Evolutionary conservation across 2,113 vertebrate species (phyloP).

Genomic region (Mirza zaza): DNA sequence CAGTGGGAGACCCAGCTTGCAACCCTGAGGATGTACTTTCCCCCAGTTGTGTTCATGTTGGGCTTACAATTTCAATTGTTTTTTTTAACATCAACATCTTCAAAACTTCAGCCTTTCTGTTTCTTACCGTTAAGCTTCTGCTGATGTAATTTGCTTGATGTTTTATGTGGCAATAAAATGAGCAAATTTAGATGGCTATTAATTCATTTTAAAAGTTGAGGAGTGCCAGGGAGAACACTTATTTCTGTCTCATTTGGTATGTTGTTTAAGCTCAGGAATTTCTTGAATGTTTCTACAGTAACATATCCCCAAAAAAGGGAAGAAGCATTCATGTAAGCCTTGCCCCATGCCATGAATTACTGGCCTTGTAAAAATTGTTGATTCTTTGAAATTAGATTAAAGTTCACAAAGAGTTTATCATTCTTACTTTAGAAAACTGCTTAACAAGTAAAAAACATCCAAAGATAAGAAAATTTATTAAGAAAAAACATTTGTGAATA

Average conservation of each 20-base stretch:
- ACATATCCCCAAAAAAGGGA: slow-evolving; percentile 58
- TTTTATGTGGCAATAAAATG: slow-evolving; percentile 54
- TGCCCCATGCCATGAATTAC: background rate
- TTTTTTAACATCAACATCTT: slow-evolving; percentile 28
- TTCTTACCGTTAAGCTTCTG: background rate
- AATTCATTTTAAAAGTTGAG: slow-evolving; percentile 54
- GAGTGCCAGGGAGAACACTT: slow-evolving; percentile 32
- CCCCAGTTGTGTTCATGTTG: background rate
- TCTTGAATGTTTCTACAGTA: slow-evolving; percentile 55
- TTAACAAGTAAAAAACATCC: background rate
- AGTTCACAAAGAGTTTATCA: slow-evolving; percentile 1
- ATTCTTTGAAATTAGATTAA: slow-evolving; percentile 29
- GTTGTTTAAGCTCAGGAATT: slow-evolving; percentile 33
- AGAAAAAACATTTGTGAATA: background rate
- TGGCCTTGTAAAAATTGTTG: slow-evolving; percentile 30
- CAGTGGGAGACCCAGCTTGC: rapidly evolving
- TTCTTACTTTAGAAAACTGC: background rate
- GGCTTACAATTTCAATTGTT: background rate
- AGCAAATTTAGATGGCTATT: background rate
- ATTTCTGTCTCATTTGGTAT: slow-evolving; percentile 47
- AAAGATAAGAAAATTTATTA: slow-evolving; percentile 6
- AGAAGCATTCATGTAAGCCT: background rate
- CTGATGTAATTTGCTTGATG: slow-evolving; percentile 15
- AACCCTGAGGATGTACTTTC: background rate
- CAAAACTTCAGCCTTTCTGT: background rate